Evolutionary conservation across 1,140 invertebrate genomes (phyloP).

Genomic region (Contarinia nasturtii): DNA sequence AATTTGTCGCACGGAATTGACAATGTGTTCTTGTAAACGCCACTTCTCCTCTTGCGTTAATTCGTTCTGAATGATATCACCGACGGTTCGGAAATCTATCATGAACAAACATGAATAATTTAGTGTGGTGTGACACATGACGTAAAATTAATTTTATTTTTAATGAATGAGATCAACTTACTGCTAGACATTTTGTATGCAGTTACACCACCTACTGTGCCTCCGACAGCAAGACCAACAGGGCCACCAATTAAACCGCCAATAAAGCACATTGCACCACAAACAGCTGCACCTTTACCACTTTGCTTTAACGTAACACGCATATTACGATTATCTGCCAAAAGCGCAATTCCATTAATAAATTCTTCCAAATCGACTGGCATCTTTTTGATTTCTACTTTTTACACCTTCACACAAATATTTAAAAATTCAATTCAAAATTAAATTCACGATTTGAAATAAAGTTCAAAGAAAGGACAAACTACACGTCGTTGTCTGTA

Average conservation of each 20-base stretch:
- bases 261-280: conserved; percentile 17
- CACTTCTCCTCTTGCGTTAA: conserved; percentile 15
- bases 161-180: neutral
- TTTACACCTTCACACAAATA: neutral
- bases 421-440: too few species aligned
- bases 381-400: conserved; percentile 10
- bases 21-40: conserved; percentile 14
- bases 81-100: conserved; percentile 14
- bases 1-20: conserved; percentile 12
- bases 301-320: conserved; percentile 16
- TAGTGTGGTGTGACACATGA: neutral
- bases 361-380: conserved; percentile 17
- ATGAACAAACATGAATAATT: conserved; percentile 6
- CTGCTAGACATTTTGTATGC: conserved; percentile 13
- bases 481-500: too few species aligned
- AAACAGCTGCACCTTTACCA: conserved; percentile 17
- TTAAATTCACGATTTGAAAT: too few species aligned
- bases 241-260: conserved; percentile 3
- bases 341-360: conserved; percentile 17
- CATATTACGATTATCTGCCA: conserved; percentile 14
- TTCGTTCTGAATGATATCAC: conserved; percentile 18
- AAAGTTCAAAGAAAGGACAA: too few species aligned
- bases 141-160: too few species aligned
- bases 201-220: conserved; percentile 16
- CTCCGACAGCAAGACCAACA: conserved; percentile 16